A percentile compares a stretch with the other conserved stretches of the same genome.
Conservation (phyloP, 2,888 invertebrate genomes). For the Stenoptilia bipunctidactyla region DNA sequence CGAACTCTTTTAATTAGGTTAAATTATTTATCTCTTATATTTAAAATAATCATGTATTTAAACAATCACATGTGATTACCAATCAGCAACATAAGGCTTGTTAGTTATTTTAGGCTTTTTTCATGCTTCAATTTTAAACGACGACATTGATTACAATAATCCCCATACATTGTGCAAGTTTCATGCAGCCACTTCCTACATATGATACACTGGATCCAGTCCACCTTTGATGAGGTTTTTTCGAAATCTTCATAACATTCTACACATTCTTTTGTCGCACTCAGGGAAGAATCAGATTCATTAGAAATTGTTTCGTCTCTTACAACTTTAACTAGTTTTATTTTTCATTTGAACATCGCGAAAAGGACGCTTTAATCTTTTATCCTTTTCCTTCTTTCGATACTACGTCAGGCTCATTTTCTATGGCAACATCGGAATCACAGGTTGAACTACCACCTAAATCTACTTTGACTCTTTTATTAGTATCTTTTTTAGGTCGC, state of each 20-base stretch:
- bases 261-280: conserved; percentile 6
- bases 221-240: conserved; percentile 12
- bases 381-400: not conserved
- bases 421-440: not conserved
- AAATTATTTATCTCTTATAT: not conserved
- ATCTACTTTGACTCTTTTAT: not conserved
- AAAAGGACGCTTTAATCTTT: not conserved
- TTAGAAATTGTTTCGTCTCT: not conserved
- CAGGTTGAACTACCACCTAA: not conserved
- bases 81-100: too few relatives aligned
- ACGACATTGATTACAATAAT: conserved; percentile 14
- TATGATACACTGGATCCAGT: conserved; percentile 17
- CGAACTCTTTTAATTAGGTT: too few relatives aligned
- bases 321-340: not conserved
- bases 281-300: conserved; percentile 1
- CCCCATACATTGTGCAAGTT: conserved; percentile 15
- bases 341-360: not conserved
- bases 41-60: not conserved
- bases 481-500: not conserved
- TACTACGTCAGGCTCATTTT: not conserved
- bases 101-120: not conserved
- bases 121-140: not conserved
- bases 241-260: conserved; percentile 14
- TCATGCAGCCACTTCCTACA: conserved; percentile 16
- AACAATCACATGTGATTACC: not conserved